Evolutionary conservation across 2,888 invertebrate genomes (phyloP).

Genomic region (Holacanthella duospinosa): DNA sequence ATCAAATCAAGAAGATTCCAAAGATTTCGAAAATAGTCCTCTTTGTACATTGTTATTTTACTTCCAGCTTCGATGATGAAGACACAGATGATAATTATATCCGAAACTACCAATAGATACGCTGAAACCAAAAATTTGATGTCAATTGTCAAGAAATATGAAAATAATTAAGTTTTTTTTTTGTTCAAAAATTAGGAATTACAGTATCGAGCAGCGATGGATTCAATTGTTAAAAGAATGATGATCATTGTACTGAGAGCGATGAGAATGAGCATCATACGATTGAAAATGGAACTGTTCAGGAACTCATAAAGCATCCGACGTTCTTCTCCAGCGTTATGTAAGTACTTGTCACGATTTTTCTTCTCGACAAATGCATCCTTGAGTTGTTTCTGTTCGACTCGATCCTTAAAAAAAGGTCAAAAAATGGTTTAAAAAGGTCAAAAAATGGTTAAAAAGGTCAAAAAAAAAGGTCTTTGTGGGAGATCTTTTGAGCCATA

Average conservation of each 20-base stretch:
- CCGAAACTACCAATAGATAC: slow-evolving; percentile 23
- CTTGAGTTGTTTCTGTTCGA: slow-evolving; percentile 25
- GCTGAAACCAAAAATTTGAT: slow-evolving; percentile 13
- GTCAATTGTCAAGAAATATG: no score
- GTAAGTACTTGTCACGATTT: slow-evolving; percentile 26
- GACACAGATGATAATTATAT: slow-evolving; percentile 30
- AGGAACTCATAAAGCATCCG: slow-evolving; percentile 30
- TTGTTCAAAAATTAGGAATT: no score
- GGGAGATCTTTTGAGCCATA: background rate
- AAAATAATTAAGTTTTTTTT: background rate
- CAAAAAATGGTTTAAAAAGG: no score
- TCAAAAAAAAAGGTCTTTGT: no score
- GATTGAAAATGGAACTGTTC: slow-evolving; percentile 25
- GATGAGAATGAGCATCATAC: slow-evolving; percentile 26
- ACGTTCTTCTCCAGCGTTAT: slow-evolving; percentile 23
- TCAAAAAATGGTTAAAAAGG: no score
- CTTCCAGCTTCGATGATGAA: slow-evolving; percentile 32
- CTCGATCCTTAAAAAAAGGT: slow-evolving; percentile 22
- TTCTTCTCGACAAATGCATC: slow-evolving; percentile 26
- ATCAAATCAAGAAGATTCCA: slow-evolving; percentile 31
- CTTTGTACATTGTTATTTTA: slow-evolving; percentile 31
- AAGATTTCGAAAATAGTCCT: slow-evolving; percentile 26
- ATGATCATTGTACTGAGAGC: slow-evolving; percentile 31
- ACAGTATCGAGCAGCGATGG: slow-evolving; percentile 23
- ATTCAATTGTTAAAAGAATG: slow-evolving; percentile 29